These are phyloP conservation scores for Triplophysa siluroides DNA, from an alignment of 2,113 vertebrate genomes.

Conservation along the genomic window DNA sequence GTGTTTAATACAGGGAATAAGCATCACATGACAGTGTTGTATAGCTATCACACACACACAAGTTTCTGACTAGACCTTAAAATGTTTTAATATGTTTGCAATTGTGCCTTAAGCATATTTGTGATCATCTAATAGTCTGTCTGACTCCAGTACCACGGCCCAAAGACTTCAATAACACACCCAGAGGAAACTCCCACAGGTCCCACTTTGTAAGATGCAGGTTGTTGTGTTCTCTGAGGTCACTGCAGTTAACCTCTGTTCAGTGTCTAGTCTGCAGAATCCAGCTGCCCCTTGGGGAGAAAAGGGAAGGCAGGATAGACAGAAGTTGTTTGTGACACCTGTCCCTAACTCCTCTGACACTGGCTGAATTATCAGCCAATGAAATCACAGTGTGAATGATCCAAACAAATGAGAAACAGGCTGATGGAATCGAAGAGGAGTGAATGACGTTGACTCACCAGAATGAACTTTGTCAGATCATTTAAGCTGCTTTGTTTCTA, in stretches of 20 bases:
- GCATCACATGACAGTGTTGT: neutral
- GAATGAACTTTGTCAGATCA: slow-evolving; percentile 34
- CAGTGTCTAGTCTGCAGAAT: slow-evolving; percentile 42
- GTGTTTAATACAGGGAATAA: too few relatives aligned
- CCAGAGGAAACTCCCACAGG: slow-evolving; percentile 5
- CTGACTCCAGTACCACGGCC: neutral
- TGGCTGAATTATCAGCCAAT: slow-evolving; percentile 26
- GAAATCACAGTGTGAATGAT: neutral
- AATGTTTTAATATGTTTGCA: slow-evolving; percentile 32
- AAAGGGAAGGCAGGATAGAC: slow-evolving; percentile 33
- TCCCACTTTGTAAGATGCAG: slow-evolving; percentile 27
- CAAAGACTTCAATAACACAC: slow-evolving; percentile 31
- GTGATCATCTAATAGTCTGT: slow-evolving; percentile 35
- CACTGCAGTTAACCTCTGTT: slow-evolving; percentile 50
- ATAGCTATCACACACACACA: neutral
- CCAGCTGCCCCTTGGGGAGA: slow-evolving; percentile 27
- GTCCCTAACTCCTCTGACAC: slow-evolving; percentile 47
- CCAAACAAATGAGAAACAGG: slow-evolving; percentile 17
- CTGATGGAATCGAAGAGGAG: slow-evolving; percentile 31
- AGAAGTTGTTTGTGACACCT: slow-evolving; percentile 53
- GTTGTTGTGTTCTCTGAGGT: slow-evolving; percentile 42
- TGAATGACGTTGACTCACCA: slow-evolving; percentile 5
- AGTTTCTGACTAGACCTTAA: slow-evolving; percentile 5
- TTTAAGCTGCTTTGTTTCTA: slow-evolving; percentile 37
- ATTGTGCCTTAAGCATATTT: slow-evolving; percentile 30